Evolutionary conservation across 2,888 invertebrate genomes (phyloP), one percentile per base, ranked within the genome.

Genomic region (Hyposoter dolosus): DNA sequence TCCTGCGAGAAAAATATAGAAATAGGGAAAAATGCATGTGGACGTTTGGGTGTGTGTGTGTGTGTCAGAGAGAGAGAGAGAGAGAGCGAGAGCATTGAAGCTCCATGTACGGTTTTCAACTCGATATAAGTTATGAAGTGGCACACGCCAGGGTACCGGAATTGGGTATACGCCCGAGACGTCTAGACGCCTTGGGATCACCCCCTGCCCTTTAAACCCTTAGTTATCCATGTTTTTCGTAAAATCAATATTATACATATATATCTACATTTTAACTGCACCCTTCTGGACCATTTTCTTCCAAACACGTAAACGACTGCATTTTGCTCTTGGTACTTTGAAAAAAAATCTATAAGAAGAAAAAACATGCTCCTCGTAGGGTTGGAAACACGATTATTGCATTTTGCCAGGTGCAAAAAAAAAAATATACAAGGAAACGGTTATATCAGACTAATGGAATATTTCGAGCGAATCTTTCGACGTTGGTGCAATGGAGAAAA

Each of bases 111-210:
- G 47, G 82, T 79, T 74, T 53, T 47, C 81, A 87, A 88, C 88
- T 88, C 81, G 85, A 87, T 88, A 88, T 87, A 88, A 88, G 88
- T 88, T 88, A 88, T 88, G 88, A 87, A 88, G 88, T 87, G 82
- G 84, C 86, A 87, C 85, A 85, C 82, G 82, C 79, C 83, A 82
- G 72, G 69, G 74, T 66, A 47, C 82, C 83, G 88, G 87, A 88
- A 88, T 88, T 87, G 87, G 85, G 85, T 88, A 85, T 81, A 85
- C 77, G 68, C 75, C 78, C 81, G 86, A 68, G 86, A 68, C 85
- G 88, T 88, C 88, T 88, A 88, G 88, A 88, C 88, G 84, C 81
- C 83, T 77, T 87, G 23, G 81, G 82, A 84, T 84, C 72, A 81
- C 47, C 60, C 50, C 80, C 63, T 40, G 10, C 56, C 56, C 56